phyloP scores from a whole-genome alignment of 2,888 invertebrate genomes.

The Ctena decussata region DNA sequence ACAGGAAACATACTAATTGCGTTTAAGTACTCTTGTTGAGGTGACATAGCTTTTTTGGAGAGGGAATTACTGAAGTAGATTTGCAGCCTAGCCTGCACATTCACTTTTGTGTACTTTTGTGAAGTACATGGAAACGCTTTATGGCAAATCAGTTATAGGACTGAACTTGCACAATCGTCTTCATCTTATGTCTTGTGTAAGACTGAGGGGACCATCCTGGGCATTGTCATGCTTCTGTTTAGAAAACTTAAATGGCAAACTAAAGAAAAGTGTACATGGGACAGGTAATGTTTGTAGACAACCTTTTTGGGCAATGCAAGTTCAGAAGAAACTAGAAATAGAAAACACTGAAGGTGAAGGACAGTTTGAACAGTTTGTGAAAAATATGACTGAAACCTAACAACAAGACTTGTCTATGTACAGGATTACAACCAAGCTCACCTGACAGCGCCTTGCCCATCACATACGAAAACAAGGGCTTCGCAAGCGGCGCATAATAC shows the following conservation, averaged over 20 bases:
- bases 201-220: conserved; percentile 51
- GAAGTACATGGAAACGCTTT: conserved; percentile 13
- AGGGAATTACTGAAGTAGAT: conserved; percentile 36
- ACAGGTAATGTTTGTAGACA: conserved; percentile 55
- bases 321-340: conserved; percentile 29
- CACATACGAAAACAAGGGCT: too few relatives aligned
- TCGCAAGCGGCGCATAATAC: too few relatives aligned
- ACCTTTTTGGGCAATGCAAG: conserved; percentile 49
- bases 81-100: conserved; percentile 25
- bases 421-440: too few relatives aligned
- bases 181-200: conserved; percentile 37
- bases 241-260: conserved; percentile 57
- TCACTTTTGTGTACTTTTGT: conserved; percentile 29
- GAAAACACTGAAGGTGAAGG: not conserved
- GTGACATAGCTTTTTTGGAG: conserved; percentile 40
- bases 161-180: conserved; percentile 49
- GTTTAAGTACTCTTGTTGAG: conserved; percentile 41
- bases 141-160: conserved; percentile 25
- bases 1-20: conserved; percentile 32
- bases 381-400: not conserved
- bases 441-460: too few relatives aligned
- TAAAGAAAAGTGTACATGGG: conserved; percentile 49
- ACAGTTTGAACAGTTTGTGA: not conserved
- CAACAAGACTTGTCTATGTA: too few relatives aligned
- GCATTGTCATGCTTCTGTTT: conserved; percentile 48